phyloP scores from a whole-genome alignment of 2,888 invertebrate species.

The Ormyrus pomaceus region DNA sequence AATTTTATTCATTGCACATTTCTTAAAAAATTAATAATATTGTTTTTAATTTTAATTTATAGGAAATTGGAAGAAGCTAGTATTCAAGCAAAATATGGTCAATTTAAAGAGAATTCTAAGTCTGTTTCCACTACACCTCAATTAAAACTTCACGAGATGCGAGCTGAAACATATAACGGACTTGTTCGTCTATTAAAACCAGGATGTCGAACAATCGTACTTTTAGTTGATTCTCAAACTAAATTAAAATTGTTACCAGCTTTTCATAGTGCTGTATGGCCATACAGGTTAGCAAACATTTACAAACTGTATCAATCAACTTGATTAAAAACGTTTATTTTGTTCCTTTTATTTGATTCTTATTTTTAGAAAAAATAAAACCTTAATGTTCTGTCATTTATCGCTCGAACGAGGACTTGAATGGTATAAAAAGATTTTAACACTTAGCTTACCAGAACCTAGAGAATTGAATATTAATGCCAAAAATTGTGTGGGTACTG shows the following conservation, averaged over 20 bases:
- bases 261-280: constrained; percentile 96
- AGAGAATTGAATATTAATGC: constrained; percentile 93
- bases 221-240: constrained; percentile 93
- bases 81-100: constrained; percentile 76
- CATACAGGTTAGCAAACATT: constrained; percentile 86
- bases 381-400: constrained; percentile 95
- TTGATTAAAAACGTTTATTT: neutral
- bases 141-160: constrained; percentile 91
- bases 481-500: constrained; percentile 97
- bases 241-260: constrained; percentile 91
- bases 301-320: constrained; percentile 3
- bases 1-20: constrained; percentile 16
- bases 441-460: constrained; percentile 89
- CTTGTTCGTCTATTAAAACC: constrained; percentile 94
- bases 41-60: constrained; percentile 42
- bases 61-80: constrained; percentile 80
- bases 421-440: constrained; percentile 95
- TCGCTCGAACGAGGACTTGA: constrained; percentile 92
- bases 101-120: constrained; percentile 76
- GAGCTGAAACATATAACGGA: constrained; percentile 96
- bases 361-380: constrained; percentile 87
- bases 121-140: constrained; percentile 78
- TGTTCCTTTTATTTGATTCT: neutral
- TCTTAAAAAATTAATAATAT: neutral
- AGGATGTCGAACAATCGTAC: constrained; percentile 94